These are phyloP conservation scores for Ceyx melanurus DNA, from an alignment of 2,113 vertebrate species.

Conservation along the genomic window DNA sequence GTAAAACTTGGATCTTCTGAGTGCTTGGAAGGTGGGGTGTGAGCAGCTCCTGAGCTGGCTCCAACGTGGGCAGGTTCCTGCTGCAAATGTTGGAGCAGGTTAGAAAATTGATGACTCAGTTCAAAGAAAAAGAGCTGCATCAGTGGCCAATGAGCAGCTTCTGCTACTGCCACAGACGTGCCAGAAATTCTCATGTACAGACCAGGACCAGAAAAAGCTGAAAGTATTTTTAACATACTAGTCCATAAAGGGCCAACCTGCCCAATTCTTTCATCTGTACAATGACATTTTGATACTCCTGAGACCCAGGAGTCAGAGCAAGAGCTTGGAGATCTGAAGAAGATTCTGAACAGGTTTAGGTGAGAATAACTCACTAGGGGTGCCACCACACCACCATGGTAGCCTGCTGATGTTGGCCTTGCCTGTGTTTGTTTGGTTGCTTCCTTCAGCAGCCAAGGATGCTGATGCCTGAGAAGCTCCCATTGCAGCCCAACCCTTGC, in stretches of 20 bases:
- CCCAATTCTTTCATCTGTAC: neutral
- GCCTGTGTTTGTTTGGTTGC: neutral
- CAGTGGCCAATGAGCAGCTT: neutral
- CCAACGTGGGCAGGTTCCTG: neutral
- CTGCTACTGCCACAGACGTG: neutral
- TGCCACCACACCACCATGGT: neutral
- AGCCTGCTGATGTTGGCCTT: neutral
- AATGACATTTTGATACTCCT: neutral
- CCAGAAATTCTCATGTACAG: neutral
- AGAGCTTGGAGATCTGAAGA: neutral
- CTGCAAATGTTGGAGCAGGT: constrained; percentile 43
- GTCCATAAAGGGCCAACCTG: neutral
- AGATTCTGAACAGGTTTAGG: neutral
- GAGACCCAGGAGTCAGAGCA: neutral
- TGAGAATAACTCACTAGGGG: neutral
- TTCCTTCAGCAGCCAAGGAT: neutral
- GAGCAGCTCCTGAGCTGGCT: neutral
- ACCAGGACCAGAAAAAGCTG: neutral
- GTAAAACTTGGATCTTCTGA: constrained; percentile 4
- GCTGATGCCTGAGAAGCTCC: neutral
- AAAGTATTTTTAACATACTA: neutral
- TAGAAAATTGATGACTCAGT: neutral
- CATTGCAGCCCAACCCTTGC: neutral
- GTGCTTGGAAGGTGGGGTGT: neutral
- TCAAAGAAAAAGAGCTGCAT: constrained; percentile 4